Evolutionary conservation across 2,888 invertebrate species (phyloP).

Genomic region (Drosophila kokeensis): DNA sequence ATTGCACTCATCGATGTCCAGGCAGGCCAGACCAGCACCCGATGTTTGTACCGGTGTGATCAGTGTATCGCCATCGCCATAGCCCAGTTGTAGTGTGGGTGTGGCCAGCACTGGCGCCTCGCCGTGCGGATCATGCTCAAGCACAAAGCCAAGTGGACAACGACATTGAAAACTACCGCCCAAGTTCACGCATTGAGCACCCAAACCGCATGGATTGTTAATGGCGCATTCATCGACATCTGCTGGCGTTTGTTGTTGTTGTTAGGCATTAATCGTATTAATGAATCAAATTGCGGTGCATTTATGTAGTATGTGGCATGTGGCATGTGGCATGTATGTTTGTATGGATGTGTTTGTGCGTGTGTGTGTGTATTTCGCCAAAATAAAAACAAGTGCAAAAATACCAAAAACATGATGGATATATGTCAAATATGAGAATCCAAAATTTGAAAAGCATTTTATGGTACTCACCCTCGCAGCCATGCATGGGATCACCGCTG

Average conservation of each 20-base stretch:
- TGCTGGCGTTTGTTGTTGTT: slow-evolving; percentile 75
- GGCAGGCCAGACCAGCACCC: slow-evolving; percentile 87
- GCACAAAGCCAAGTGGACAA: slow-evolving; percentile 90
- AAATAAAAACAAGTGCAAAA: slow-evolving; percentile 47
- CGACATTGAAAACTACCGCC: slow-evolving; percentile 91
- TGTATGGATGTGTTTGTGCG: slow-evolving; percentile 40
- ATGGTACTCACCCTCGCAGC: slow-evolving; percentile 86
- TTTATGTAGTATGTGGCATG: slow-evolving; percentile 36
- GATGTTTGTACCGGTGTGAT: slow-evolving; percentile 47
- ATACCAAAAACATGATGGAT: slow-evolving; percentile 37
- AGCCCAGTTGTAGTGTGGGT: slow-evolving; percentile 63
- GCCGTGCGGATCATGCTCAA: slow-evolving; percentile 81
- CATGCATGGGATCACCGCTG: slow-evolving; percentile 90
- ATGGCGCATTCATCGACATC: slow-evolving; percentile 91
- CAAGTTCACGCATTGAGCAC: slow-evolving; percentile 90
- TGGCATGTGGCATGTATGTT: slow-evolving; percentile 21
- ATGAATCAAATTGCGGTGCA: slow-evolving; percentile 58
- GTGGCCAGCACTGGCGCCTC: slow-evolving; percentile 42
- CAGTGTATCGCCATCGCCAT: slow-evolving; percentile 65
- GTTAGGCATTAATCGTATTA: slow-evolving; percentile 68
- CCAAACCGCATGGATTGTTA: slow-evolving; percentile 89
- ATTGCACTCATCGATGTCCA: slow-evolving; percentile 91
- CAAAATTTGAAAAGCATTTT: not conserved
- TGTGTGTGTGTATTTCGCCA: slow-evolving; percentile 40
- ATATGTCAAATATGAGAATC: slow-evolving; percentile 49